Conservation (phyloP, 2,797 vertebrate genomes). For the Sebastes kiyomatsui region DNA sequence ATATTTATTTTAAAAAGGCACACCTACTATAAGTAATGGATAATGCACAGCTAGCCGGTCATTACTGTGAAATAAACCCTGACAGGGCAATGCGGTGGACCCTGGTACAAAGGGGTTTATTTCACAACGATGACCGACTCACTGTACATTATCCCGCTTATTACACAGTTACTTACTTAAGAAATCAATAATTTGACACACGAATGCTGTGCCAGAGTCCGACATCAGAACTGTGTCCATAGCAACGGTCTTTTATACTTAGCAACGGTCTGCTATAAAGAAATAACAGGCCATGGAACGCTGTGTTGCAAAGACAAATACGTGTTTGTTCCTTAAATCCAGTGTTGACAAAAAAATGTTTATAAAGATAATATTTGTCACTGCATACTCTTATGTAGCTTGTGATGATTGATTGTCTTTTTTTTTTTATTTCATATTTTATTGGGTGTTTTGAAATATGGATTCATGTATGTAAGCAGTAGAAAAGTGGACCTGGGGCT, state of each 20-base stretch:
- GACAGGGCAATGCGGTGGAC: too few species aligned
- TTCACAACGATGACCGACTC: accelerated
- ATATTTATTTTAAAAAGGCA: not conserved
- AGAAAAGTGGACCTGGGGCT: too few species aligned
- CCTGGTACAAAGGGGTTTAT: too few species aligned
- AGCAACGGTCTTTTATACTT: too few species aligned
- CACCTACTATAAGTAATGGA: accelerated
- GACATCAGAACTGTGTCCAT: accelerated
- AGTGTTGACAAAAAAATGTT: not conserved
- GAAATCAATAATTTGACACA: too few species aligned
- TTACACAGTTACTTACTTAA: accelerated
- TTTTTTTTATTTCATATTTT: not conserved
- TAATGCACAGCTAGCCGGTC: too few species aligned
- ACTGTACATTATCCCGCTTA: accelerated
- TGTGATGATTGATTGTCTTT: not conserved
- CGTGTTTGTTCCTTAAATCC: not conserved
- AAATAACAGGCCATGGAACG: accelerated
- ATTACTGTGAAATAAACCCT: too few species aligned
- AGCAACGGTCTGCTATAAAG: too few species aligned
- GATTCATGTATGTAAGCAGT: too few species aligned
- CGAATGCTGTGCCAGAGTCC: accelerated
- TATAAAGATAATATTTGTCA: not conserved
- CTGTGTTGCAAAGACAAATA: not conserved
- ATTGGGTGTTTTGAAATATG: not conserved
- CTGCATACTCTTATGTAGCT: not conserved